Percentiles rank a stretch among this genome's conserved stretches.
Evolutionary conservation across 2,113 vertebrate species (phyloP).

Genomic region (Plectropomus leopardus): DNA sequence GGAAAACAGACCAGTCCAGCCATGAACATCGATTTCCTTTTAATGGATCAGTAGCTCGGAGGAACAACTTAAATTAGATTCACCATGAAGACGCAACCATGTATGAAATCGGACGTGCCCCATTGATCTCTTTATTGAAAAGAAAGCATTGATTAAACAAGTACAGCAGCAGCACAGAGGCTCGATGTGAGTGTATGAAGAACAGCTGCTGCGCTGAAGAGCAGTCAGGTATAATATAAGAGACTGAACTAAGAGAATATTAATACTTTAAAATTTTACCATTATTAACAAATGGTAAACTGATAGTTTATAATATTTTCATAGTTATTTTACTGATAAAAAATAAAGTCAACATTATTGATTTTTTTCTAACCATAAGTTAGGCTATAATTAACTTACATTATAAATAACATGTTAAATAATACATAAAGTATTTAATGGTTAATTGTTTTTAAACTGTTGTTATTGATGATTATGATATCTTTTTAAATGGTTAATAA

Average conservation of each 20-base stretch:
- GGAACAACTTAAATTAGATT: constrained; percentile 63
- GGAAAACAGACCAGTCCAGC: constrained; percentile 23
- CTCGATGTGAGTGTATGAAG: neutral
- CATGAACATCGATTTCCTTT: constrained; percentile 72
- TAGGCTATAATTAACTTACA: no score
- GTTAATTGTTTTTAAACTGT: no score
- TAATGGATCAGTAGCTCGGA: constrained; percentile 71
- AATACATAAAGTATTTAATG: no score
- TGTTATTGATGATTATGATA: no score
- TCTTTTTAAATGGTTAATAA: no score
- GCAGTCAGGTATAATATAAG: neutral
- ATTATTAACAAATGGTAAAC: no score
- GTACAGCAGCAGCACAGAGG: neutral
- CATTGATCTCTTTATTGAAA: constrained; percentile 80
- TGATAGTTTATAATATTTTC: no score
- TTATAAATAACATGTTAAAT: no score
- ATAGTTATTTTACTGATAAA: no score
- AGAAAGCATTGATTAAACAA: constrained; percentile 47
- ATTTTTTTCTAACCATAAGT: no score
- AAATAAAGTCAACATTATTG: no score
- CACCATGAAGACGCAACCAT: constrained; percentile 74
- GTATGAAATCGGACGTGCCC: constrained; percentile 88
- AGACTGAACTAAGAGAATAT: neutral
- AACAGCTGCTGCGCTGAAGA: neutral
- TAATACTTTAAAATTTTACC: neutral